Conservation (phyloP, 2,113 vertebrate species). For the Turnix velox region DNA sequence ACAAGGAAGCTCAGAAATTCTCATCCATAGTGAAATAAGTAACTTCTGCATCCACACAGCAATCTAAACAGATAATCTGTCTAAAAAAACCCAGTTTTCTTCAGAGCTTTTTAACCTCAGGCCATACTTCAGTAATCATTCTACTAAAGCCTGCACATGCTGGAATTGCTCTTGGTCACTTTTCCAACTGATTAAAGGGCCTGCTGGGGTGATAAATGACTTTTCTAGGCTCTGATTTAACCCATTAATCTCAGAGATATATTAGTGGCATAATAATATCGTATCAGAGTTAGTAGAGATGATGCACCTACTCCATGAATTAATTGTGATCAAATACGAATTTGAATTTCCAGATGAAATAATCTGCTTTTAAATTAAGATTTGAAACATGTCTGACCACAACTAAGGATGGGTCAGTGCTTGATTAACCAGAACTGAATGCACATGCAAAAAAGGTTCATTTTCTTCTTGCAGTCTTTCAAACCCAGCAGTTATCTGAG, state of each 20-base stretch:
- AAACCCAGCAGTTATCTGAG: background rate
- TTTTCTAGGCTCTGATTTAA: constrained; percentile 8
- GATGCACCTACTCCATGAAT: background rate
- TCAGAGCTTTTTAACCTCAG: background rate
- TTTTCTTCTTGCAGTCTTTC: background rate
- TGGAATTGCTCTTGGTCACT: background rate
- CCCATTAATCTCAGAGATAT: background rate
- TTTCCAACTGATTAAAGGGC: constrained; percentile 29
- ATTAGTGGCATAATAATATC: background rate
- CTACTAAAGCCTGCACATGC: background rate
- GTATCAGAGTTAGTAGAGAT: background rate
- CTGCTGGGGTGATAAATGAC: background rate
- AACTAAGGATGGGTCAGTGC: background rate
- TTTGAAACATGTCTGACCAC: background rate
- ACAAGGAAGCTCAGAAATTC: accelerated
- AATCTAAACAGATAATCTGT: background rate
- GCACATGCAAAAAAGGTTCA: accelerated
- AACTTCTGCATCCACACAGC: background rate
- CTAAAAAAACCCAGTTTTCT: background rate
- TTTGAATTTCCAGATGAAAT: background rate
- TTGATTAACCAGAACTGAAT: background rate
- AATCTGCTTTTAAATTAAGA: constrained; percentile 1
- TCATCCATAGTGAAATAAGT: background rate
- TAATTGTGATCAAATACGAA: background rate
- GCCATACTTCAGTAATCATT: background rate